Conservation (phyloP, 2,797 vertebrate species). For the Crocidura indochinensis region DNA sequence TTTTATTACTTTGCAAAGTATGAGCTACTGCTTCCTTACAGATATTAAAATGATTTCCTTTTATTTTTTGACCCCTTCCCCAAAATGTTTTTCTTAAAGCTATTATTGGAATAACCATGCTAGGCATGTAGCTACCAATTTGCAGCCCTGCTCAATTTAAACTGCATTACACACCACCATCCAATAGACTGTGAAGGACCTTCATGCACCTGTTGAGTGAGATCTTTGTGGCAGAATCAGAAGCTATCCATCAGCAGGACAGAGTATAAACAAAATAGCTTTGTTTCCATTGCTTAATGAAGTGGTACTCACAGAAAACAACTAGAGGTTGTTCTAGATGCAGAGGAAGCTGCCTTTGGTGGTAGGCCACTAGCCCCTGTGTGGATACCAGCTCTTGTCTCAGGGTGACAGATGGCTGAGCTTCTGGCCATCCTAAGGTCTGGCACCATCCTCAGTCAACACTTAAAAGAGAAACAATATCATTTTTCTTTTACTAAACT, state of each 20-base stretch:
- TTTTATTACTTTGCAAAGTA: conserved; percentile 35
- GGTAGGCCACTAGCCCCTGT: conserved; percentile 56
- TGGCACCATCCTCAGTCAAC: conserved; percentile 65
- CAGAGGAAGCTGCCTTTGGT: conserved; percentile 66
- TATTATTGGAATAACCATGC: conserved; percentile 3
- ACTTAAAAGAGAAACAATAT: conserved; percentile 69
- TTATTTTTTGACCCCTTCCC: no score
- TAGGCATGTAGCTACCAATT: not conserved
- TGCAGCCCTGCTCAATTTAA: conserved; percentile 26
- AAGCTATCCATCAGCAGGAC: conserved; percentile 17
- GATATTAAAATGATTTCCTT: conserved; percentile 52
- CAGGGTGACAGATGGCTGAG: conserved; percentile 77
- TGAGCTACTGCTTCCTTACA: conserved; percentile 11
- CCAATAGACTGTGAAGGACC: not conserved
- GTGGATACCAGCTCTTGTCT: conserved; percentile 9
- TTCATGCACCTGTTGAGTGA: not conserved
- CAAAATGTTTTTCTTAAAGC: conserved; percentile 32
- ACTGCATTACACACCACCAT: conserved; percentile 56
- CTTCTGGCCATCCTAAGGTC: conserved; percentile 72
- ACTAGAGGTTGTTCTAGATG: conserved; percentile 18
- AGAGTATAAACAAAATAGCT: not conserved
- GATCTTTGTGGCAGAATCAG: conserved; percentile 6
- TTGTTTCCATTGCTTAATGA: conserved; percentile 75
- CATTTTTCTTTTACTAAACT: conserved; percentile 73
- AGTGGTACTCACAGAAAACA: conserved; percentile 67